Percentiles rank a stretch among this genome's conserved stretches.
Evolutionary conservation across 1,140 invertebrate genomes (phyloP).

Genomic region (Camponotus floridanus): DNA sequence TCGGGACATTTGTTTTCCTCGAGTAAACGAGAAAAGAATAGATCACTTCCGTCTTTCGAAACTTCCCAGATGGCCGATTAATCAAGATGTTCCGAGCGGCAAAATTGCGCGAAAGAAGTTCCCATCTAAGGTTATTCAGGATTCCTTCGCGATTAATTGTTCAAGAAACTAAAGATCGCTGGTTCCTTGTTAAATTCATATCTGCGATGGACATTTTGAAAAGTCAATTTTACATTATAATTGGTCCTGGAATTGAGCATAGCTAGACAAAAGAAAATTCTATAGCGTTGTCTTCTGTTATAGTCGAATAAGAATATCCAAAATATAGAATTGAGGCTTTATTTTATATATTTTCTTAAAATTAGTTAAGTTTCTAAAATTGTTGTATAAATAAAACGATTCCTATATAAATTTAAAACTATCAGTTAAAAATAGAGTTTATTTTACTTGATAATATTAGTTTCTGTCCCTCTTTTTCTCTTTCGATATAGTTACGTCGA

Average conservation of each 20-base stretch:
- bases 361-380: background rate
- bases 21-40: conserved; percentile 56
- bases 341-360: background rate
- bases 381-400: background rate
- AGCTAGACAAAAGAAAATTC: background rate
- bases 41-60: conserved; percentile 46
- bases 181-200: conserved; percentile 19
- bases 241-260: background rate
- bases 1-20: conserved; percentile 68
- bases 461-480: too few relatives aligned
- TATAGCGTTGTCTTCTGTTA: background rate
- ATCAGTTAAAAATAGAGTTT: background rate
- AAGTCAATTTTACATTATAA: conserved; percentile 11
- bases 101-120: conserved; percentile 54
- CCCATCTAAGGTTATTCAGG: conserved; percentile 31
- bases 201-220: background rate
- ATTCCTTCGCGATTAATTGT: conserved; percentile 42
- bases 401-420: conserved; percentile 1
- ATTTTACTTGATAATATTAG: background rate
- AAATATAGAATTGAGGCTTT: background rate
- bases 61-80: conserved; percentile 53
- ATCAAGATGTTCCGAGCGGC: conserved; percentile 38
- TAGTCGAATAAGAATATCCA: background rate
- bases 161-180: conserved; percentile 16
- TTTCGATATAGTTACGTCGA: background rate